phyloP scores from a whole-genome alignment of 2,888 invertebrate genomes.

The Stenotaenia linearis region DNA sequence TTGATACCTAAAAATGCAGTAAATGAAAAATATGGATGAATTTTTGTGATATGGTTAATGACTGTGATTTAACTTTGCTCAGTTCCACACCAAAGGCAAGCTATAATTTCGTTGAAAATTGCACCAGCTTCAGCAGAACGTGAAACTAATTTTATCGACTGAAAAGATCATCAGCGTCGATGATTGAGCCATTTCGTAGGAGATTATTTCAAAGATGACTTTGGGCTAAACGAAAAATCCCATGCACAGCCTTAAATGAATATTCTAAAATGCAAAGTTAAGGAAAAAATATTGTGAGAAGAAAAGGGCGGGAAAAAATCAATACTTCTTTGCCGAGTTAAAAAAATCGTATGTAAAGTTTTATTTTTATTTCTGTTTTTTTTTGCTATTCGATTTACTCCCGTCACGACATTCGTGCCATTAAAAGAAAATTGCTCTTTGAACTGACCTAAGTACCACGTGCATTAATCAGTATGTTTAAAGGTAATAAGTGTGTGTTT shows the following conservation, averaged over 20 bases:
- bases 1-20: neutral
- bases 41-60: slow-evolving; percentile 6
- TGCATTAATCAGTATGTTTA: slow-evolving; percentile 8
- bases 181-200: slow-evolving; percentile 6
- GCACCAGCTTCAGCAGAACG: slow-evolving; percentile 22
- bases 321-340: neutral
- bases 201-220: slow-evolving; percentile 17
- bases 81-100: neutral
- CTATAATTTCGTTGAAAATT: slow-evolving; percentile 17
- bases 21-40: neutral
- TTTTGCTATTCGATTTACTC: neutral
- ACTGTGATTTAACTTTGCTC: slow-evolving; percentile 20
- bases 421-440: slow-evolving; percentile 3
- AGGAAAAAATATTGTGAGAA: neutral
- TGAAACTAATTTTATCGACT: slow-evolving; percentile 23
- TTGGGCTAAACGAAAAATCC: slow-evolving; percentile 16
- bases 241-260: neutral
- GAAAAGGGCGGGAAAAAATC: neutral
- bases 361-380: neutral
- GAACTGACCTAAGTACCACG: neutral
- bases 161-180: slow-evolving; percentile 16
- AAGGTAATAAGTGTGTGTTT: slow-evolving; percentile 19
- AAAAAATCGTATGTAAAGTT: neutral
- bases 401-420: neutral
- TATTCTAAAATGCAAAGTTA: neutral